Conservation (phyloP, 2,888 invertebrate species). For the Tetropium fuscum region DNA sequence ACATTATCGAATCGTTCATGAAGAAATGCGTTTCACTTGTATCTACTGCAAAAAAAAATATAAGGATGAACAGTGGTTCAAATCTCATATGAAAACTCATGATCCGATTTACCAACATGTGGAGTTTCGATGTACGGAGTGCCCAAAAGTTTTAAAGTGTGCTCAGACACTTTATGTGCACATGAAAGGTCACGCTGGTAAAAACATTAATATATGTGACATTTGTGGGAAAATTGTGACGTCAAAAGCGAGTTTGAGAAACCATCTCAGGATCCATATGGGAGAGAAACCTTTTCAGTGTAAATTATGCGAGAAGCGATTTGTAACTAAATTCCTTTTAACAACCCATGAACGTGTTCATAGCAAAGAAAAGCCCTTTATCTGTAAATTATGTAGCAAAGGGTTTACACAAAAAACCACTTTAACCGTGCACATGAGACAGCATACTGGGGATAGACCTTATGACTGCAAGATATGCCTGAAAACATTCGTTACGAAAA, state of each 20-base stretch:
- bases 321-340: conserved; percentile 52
- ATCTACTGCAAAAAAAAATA: conserved; percentile 36
- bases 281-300: conserved; percentile 55
- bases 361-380: conserved; percentile 52
- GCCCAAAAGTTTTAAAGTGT: conserved; percentile 12
- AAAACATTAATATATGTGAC: conserved; percentile 44
- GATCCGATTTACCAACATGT: conserved; percentile 34
- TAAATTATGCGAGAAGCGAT: conserved; percentile 35
- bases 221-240: conserved; percentile 49
- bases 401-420: conserved; percentile 69
- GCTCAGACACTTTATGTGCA: neutral
- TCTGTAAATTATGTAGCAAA: conserved; percentile 65
- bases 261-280: conserved; percentile 50
- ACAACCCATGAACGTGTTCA: conserved; percentile 48
- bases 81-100: conserved; percentile 40
- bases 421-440: conserved; percentile 66
- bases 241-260: conserved; percentile 41
- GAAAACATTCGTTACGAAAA: conserved; percentile 61
- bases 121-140: conserved; percentile 29
- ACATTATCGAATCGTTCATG: neutral
- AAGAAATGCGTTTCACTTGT: conserved; percentile 24
- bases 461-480: conserved; percentile 67
- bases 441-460: conserved; percentile 66
- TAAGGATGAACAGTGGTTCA: conserved; percentile 37
- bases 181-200: conserved; percentile 26